phyloP scores from a whole-genome alignment of 2,888 invertebrate species.

The Unio delphinus region DNA sequence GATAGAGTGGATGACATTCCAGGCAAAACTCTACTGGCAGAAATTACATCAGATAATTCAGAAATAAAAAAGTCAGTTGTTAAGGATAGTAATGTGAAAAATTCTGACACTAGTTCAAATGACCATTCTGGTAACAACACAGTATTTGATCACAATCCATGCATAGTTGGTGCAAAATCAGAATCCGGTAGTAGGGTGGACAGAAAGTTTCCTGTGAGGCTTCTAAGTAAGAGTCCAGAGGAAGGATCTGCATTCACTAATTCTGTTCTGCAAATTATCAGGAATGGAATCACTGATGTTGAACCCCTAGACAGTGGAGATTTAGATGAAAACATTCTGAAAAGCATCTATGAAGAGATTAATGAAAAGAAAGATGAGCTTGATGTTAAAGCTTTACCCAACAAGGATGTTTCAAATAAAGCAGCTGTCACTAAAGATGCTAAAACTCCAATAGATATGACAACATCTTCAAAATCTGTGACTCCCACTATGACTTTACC shows the following conservation, averaged over 20 bases:
- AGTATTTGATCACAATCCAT: too few species aligned
- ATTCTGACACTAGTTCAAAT: too few species aligned
- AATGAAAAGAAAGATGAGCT: constrained; percentile 6
- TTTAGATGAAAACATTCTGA: constrained; percentile 32
- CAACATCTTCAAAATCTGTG: constrained; percentile 8
- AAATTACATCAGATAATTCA: too few species aligned
- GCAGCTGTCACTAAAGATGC: too few species aligned
- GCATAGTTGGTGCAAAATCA: neutral
- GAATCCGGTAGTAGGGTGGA: constrained; percentile 12
- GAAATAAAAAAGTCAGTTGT: too few species aligned
- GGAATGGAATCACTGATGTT: neutral
- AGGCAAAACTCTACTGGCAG: too few species aligned
- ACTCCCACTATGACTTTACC: constrained; percentile 33
- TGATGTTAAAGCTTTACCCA: too few species aligned
- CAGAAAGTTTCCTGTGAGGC: constrained; percentile 23
- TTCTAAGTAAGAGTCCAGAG: constrained; percentile 27
- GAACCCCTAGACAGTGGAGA: constrained; percentile 21
- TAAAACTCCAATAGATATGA: too few species aligned
- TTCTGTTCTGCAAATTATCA: neutral
- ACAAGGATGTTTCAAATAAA: too few species aligned
- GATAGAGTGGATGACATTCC: too few species aligned
- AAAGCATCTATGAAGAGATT: constrained; percentile 27
- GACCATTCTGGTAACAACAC: too few species aligned
- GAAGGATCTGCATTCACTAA: constrained; percentile 3
- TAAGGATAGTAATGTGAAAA: too few species aligned